phyloP scores from a whole-genome alignment of 64 coral and sea anemone genomes.

The Actinia equina region DNA sequence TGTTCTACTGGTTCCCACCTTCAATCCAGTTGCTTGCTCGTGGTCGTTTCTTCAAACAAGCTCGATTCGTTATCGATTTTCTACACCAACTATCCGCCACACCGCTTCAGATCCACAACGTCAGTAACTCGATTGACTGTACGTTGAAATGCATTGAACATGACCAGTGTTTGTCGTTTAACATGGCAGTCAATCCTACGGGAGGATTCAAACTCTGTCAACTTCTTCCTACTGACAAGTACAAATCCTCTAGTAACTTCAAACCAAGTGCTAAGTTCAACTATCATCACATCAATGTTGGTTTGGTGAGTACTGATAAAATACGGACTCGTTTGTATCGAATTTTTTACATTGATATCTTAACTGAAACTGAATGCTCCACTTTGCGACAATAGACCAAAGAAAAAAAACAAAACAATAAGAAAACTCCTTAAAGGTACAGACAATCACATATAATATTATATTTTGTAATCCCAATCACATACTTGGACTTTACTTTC shows the following conservation, averaged over 20 bases:
- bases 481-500: no score
- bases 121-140: neutral
- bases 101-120: neutral
- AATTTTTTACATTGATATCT: no score
- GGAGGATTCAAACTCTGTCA: neutral
- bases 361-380: no score
- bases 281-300: neutral
- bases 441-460: no score
- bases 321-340: no score
- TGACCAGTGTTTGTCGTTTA: conserved; percentile 9
- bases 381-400: no score
- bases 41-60: conserved; percentile 12
- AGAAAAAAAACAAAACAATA: no score
- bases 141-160: neutral
- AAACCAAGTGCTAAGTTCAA: neutral
- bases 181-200: neutral
- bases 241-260: neutral
- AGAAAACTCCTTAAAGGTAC: no score
- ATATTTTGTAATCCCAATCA: no score
- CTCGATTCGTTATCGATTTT: neutral
- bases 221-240: conserved; percentile 11
- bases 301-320: neutral
- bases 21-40: neutral
- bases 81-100: neutral
- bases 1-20: conserved; percentile 1